A percentile compares a stretch with the other conserved stretches of the same genome.
phyloP scores from a whole-genome alignment of 2,113 vertebrate genomes.

The Pipa parva region DNA sequence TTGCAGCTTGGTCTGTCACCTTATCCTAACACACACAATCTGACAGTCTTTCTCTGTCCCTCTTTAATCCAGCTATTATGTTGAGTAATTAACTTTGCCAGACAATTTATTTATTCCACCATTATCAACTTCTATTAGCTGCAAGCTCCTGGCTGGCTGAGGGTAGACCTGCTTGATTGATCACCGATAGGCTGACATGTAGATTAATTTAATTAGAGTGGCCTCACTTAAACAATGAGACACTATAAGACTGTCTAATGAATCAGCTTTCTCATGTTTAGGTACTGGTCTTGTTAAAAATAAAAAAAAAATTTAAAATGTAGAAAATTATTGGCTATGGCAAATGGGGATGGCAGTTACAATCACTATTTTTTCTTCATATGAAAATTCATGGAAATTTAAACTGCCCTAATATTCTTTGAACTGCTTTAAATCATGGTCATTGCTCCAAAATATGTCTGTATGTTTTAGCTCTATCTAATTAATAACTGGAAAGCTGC shows the following conservation, averaged over 20 bases:
- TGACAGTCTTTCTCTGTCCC: slow-evolving; percentile 67
- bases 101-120: slow-evolving; percentile 78
- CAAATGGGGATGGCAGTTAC: too few relatives aligned
- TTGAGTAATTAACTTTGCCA: slow-evolving; percentile 82
- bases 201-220: slow-evolving; percentile 89
- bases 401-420: slow-evolving; percentile 16
- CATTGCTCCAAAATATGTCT: too few relatives aligned
- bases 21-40: slow-evolving; percentile 70
- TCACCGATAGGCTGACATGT: slow-evolving; percentile 85
- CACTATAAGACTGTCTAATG: slow-evolving; percentile 77
- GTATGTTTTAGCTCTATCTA: too few relatives aligned
- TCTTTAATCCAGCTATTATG: slow-evolving; percentile 84
- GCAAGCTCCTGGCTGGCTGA: slow-evolving; percentile 63
- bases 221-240: slow-evolving; percentile 84
- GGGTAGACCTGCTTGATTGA: slow-evolving; percentile 75
- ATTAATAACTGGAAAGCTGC: too few relatives aligned
- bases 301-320: too few relatives aligned
- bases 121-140: slow-evolving; percentile 82
- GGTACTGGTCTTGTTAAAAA: too few relatives aligned
- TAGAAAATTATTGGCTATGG: too few relatives aligned
- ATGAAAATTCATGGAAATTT: too few relatives aligned
- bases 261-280: slow-evolving; percentile 76
- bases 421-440: too few relatives aligned
- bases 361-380: too few relatives aligned
- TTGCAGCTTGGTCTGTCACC: slow-evolving; percentile 69